These are phyloP conservation scores for Marcusenius ussheri DNA, from an alignment of 2,113 vertebrate species.

Conservation along the genomic window DNA sequence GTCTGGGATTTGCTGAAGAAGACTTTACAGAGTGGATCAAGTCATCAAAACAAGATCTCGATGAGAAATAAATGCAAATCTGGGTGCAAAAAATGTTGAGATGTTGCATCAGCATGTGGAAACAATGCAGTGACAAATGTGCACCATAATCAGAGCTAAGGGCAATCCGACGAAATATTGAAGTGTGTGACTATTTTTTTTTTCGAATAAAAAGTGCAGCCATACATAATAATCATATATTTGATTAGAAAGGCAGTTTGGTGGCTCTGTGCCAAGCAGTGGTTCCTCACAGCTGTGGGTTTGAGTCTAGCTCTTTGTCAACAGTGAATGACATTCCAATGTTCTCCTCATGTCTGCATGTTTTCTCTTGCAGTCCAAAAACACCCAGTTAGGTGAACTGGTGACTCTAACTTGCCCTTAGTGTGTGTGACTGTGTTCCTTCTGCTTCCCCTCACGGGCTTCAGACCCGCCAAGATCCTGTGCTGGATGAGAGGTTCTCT, in stretches of 20 bases:
- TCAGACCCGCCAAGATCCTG: not conserved
- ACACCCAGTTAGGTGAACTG: not conserved
- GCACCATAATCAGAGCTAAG: not conserved
- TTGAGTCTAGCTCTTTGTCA: not conserved
- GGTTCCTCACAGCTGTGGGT: not conserved
- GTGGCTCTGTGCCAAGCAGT: not conserved
- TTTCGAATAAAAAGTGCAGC: not conserved
- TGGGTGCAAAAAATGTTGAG: not conserved
- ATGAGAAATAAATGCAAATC: not conserved
- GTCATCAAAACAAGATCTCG: not conserved
- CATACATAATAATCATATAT: not conserved
- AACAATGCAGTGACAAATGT: not conserved
- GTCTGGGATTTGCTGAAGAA: not conserved
- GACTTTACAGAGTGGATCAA: not conserved
- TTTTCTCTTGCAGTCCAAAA: not conserved
- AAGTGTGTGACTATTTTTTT: too few relatives aligned
- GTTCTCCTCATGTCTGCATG: not conserved
- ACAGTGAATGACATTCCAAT: not conserved
- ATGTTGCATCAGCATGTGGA: not conserved
- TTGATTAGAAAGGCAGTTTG: not conserved
- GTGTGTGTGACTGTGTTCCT: not conserved
- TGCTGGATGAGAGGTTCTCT: not conserved
- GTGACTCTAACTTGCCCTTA: not conserved
- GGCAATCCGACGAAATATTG: not conserved
- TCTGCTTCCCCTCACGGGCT: not conserved